Percentiles rank a stretch among this genome's conserved stretches.
phyloP scores from a whole-genome alignment of 1,140 invertebrate species.

The Bradysia coprophila region DNA sequence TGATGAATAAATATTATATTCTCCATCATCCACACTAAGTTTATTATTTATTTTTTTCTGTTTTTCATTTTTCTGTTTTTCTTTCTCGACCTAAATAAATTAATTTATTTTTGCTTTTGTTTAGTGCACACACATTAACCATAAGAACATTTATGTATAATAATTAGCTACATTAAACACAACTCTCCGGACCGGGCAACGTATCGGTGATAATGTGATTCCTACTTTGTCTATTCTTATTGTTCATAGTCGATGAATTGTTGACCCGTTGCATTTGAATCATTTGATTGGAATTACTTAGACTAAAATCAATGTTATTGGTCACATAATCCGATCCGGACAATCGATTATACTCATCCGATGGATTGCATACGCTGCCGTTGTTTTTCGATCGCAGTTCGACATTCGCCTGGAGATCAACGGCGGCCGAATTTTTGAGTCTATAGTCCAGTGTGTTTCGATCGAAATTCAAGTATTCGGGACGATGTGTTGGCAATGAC shows the following conservation, averaged over 20 bases:
- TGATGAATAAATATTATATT: too few relatives aligned
- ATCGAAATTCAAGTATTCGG: slow-evolving; percentile 4
- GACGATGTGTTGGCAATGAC: background rate
- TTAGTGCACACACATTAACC: too few relatives aligned
- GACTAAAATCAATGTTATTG: slow-evolving; percentile 11
- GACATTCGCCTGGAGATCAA: slow-evolving; percentile 1
- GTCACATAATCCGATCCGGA: slow-evolving; percentile 19
- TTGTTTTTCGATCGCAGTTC: slow-evolving; percentile 8
- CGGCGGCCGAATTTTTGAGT: background rate
- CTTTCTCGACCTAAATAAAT: too few relatives aligned
- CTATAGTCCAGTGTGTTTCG: slow-evolving; percentile 7
- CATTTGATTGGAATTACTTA: background rate
- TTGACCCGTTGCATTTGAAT: background rate
- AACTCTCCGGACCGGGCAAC: slow-evolving; percentile 55
- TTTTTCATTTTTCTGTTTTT: too few relatives aligned
- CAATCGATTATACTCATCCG: background rate
- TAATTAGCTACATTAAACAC: too few relatives aligned
- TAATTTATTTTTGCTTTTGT: too few relatives aligned
- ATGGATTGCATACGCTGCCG: too few relatives aligned
- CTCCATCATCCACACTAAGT: too few relatives aligned
- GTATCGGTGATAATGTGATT: slow-evolving; percentile 49
- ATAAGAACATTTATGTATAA: too few relatives aligned
- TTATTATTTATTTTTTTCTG: too few relatives aligned
- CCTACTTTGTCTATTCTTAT: slow-evolving; percentile 19
- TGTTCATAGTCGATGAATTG: slow-evolving; percentile 1